These are phyloP conservation scores for Xanthia icteritia DNA, from an alignment of 2,888 invertebrate genomes.

Conservation along the genomic window DNA sequence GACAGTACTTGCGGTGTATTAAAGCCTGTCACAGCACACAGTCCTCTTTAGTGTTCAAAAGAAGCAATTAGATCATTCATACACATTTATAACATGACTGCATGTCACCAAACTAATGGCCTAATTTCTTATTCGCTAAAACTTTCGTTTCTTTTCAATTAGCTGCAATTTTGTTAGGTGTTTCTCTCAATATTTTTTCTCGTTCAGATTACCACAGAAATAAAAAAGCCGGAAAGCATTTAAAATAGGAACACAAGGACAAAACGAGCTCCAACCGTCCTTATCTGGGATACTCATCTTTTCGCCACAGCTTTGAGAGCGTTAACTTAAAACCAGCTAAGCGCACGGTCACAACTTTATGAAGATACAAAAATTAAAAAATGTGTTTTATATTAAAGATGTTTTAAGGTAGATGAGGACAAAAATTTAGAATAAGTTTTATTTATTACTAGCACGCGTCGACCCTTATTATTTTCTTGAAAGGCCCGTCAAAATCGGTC, in stretches of 20 bases:
- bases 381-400: neutral
- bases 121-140: neutral
- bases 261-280: conserved; percentile 41
- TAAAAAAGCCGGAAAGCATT: conserved; percentile 43
- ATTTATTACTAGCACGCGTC: neutral
- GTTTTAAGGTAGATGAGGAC: neutral
- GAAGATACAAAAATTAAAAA: conserved; percentile 17
- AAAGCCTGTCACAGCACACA: neutral
- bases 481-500: no score
- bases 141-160: neutral
- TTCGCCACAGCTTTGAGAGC: conserved; percentile 53
- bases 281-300: conserved; percentile 61
- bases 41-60: neutral
- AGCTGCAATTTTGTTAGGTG: neutral
- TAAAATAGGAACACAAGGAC: conserved; percentile 51
- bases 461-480: no score
- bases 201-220: conserved; percentile 26
- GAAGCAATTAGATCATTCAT: neutral
- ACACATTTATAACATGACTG: neutral
- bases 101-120: neutral
- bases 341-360: conserved; percentile 42
- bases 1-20: no score
- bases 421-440: neutral
- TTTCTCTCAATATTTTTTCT: conserved; percentile 26
- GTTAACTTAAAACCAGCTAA: conserved; percentile 56